Conservation (phyloP, 2,888 invertebrate genomes). For the Dendrolimus houi region DNA sequence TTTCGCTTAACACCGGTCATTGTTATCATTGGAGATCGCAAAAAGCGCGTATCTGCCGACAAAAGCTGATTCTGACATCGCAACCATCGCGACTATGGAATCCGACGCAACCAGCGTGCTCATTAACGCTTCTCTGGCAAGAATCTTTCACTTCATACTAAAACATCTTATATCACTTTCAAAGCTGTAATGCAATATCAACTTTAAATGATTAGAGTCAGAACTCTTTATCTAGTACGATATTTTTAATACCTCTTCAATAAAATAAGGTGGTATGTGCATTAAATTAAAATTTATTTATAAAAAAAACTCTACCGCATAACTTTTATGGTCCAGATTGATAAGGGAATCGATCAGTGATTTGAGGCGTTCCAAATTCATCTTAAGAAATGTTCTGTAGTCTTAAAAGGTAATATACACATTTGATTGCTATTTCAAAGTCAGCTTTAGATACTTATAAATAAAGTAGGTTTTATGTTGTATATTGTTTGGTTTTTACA, state of each 20-base stretch:
- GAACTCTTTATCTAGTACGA: too few species aligned
- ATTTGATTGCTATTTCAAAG: constrained; percentile 1
- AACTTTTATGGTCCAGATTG: background rate
- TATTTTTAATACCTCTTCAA: fast-evolving
- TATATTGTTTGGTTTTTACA: constrained; percentile 7
- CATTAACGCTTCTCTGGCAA: constrained; percentile 65
- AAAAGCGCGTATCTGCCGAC: constrained; percentile 68
- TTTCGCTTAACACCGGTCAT: constrained; percentile 58
- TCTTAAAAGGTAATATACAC: constrained; percentile 11
- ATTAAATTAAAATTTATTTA: background rate
- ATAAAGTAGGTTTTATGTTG: constrained; percentile 10
- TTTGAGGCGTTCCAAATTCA: constrained; percentile 2
- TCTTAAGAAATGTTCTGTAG: background rate
- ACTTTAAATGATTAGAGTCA: constrained; percentile 2
- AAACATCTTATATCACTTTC: constrained; percentile 27
- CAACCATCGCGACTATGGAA: constrained; percentile 60
- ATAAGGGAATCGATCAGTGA: background rate
- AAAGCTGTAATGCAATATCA: constrained; percentile 6
- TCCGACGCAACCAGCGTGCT: constrained; percentile 58
- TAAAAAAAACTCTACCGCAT: background rate
- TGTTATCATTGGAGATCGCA: constrained; percentile 68
- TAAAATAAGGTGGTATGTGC: constrained; percentile 4
- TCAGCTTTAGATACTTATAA: background rate
- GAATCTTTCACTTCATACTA: constrained; percentile 20
- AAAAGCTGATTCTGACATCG: constrained; percentile 53